Evolutionary conservation across 92 coral and sea anemone genomes (phyloP).

Genomic region (Porites lobata): DNA sequence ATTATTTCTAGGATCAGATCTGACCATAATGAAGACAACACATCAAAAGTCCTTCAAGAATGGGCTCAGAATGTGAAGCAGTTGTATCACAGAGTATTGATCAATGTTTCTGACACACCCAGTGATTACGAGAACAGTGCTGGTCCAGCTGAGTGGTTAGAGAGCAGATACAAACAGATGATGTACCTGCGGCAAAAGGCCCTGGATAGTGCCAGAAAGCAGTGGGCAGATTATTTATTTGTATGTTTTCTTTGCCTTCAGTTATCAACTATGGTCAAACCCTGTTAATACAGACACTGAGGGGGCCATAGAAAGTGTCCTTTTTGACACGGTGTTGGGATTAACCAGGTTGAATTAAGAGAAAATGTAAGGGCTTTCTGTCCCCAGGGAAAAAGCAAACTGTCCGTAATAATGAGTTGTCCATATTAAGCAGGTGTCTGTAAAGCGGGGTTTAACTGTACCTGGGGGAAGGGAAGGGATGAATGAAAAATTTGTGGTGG

Average conservation of each 20-base stretch:
- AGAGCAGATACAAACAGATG: conserved; percentile 71
- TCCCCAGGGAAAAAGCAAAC: no score
- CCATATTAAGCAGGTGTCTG: no score
- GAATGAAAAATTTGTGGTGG: no score
- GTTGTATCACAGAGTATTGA: conserved; percentile 88
- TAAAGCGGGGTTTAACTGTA: no score
- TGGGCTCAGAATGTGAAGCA: conserved; percentile 85
- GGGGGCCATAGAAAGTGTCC: no score
- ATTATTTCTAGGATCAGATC: conserved; percentile 80
- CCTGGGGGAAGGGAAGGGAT: no score
- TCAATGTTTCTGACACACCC: conserved; percentile 77
- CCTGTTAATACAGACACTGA: no score
- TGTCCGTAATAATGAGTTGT: no score
- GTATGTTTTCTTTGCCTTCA: conserved; percentile 59
- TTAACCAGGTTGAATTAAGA: no score
- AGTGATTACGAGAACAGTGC: conserved; percentile 66
- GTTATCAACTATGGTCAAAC: no score
- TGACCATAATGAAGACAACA: conserved; percentile 95
- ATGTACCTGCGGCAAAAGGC: conserved; percentile 88
- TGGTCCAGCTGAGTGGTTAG: conserved; percentile 81
- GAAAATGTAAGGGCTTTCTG: no score
- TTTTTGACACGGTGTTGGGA: no score
- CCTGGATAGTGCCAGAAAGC: conserved; percentile 90
- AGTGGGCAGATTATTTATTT: conserved; percentile 98
- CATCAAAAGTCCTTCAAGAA: conserved; percentile 77